A percentile compares a stretch with the other conserved stretches of the same genome.
Conservation (phyloP, 2,797 vertebrate genomes). For the Diglossa cyanea region DNA sequence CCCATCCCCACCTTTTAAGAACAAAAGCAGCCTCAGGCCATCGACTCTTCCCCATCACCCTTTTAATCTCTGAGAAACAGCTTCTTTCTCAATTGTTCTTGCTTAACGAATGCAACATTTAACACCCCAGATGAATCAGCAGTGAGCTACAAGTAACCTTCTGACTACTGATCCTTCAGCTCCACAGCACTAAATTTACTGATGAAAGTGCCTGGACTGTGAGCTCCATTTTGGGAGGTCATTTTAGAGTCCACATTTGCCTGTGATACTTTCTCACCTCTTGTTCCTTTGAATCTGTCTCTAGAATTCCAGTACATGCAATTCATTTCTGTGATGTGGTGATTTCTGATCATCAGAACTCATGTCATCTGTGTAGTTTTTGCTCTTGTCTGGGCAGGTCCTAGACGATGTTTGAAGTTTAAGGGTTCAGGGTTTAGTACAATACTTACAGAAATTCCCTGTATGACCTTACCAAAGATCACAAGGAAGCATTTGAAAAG, state of each 20-base stretch:
- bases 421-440: not conserved
- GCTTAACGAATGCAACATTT: conserved; percentile 16
- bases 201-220: not conserved
- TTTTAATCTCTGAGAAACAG: conserved; percentile 25
- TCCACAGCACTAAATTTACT: not conserved
- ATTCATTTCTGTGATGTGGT: not conserved
- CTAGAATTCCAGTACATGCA: not conserved
- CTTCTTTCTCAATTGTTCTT: conserved; percentile 21
- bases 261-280: not conserved
- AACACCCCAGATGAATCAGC: not conserved
- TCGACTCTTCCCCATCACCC: not conserved
- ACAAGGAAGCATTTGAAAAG: not conserved
- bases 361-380: not conserved
- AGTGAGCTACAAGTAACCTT: not conserved
- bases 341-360: not conserved
- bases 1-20: not conserved
- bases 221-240: not conserved
- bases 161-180: not conserved
- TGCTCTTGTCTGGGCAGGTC: not conserved
- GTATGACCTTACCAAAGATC: not conserved
- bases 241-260: not conserved
- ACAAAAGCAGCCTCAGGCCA: conserved; percentile 40
- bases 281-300: not conserved
- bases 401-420: not conserved
- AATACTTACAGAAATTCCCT: not conserved